Evolutionary conservation across 2,113 vertebrate species (phyloP).

Genomic region (Sturnira hondurensis): DNA sequence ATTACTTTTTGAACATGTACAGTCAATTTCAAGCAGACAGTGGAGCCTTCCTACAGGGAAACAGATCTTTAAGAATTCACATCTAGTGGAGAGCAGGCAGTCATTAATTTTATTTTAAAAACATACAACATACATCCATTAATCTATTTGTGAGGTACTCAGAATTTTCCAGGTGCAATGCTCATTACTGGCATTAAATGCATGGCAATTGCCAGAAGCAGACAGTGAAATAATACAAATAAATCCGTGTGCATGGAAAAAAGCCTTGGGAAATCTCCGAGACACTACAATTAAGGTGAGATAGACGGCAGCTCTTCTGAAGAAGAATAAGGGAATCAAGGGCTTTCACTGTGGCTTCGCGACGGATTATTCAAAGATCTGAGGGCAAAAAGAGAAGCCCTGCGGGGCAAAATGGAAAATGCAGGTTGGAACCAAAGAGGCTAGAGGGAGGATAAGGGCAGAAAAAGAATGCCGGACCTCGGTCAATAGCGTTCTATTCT

Average conservation of each 20-base stretch:
- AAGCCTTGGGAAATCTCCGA: constrained; percentile 43
- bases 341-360: constrained; percentile 60
- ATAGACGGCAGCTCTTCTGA: constrained; percentile 27
- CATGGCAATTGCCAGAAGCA: constrained; percentile 31
- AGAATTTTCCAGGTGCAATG: constrained; percentile 56
- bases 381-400: constrained; percentile 60
- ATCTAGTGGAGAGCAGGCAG: background rate
- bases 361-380: constrained; percentile 66
- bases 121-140: constrained; percentile 24
- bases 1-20: background rate
- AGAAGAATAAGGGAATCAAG: constrained; percentile 47
- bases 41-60: background rate
- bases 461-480: background rate
- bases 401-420: constrained; percentile 50
- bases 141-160: constrained; percentile 32
- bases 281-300: constrained; percentile 41
- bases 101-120: constrained; percentile 46
- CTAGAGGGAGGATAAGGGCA: background rate
- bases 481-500: background rate
- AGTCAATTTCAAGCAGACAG: constrained; percentile 3
- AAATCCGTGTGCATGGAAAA: constrained; percentile 18
- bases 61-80: background rate
- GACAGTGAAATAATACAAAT: constrained; percentile 61
- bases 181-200: constrained; percentile 44
- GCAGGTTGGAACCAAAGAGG: constrained; percentile 32